Evolutionary conservation across 1,140 invertebrate genomes (phyloP), one percentile per base, ranked within the genome.

Genomic region (Eupristina koningsbergeri): DNA sequence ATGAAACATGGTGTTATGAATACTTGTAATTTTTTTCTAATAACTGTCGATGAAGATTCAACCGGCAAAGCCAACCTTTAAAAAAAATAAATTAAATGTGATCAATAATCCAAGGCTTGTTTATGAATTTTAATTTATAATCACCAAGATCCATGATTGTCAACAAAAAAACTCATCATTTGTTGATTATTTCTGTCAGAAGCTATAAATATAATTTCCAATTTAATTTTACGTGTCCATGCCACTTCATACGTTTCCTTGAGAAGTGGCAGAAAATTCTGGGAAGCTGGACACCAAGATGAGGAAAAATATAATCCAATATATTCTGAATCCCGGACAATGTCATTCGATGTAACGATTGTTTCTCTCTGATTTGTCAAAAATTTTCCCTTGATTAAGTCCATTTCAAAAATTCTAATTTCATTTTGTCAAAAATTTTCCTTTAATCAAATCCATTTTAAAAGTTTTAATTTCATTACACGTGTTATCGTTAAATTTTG

Each of bases 201-300:
- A 7, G 87, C 81, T 41, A 88, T 82, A 77, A 85, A 88, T 34
- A 88, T 86, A 15, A 88, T 81, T 81, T 88, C 84, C 31, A 88
- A 61, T n/a, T 82, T 84, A 41, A 87, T 50, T 47, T 79, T 45
- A 41, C 63, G 78, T 58, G 9, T 41, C 0, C 41, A 64, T 1
- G 84, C 83, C 13, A 83, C 36, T n/a, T 87, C 83, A 77, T 86
- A 84, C 6, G 81, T 45, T 8, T 58, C 6, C 63, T 84, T 87
- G 17, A 88, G n/a, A 34, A 50, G 79, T 15, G 86, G 82, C 58
- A 88, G 41, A 78, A 88, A 86, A 19, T n/a, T 87, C 81, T 85
- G 82, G 80, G 86, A 86, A 0, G 85, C 83, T n/a, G 86, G 84
- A 61, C 77, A 87, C 87, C 87, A 88, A 0, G 87, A 85, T 50